These are phyloP conservation scores for Ostrea denselamellosa DNA, from an alignment of 1,140 invertebrate species.

Conservation along the genomic window DNA sequence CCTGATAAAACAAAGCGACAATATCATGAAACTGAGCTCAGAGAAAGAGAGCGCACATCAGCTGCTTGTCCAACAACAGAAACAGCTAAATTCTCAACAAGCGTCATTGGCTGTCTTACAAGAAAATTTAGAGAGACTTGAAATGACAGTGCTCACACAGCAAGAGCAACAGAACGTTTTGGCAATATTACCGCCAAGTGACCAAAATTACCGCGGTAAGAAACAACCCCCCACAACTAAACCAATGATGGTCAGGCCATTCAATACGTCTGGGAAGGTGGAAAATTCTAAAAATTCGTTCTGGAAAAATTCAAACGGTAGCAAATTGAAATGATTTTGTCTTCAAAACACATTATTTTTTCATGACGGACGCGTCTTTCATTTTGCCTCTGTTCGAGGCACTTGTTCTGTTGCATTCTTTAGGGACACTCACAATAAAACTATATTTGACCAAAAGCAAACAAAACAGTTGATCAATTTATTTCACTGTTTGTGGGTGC, in stretches of 20 bases:
- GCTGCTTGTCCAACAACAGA: slow-evolving; percentile 58
- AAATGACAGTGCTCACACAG: slow-evolving; percentile 48
- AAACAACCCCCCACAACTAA: slow-evolving; percentile 49
- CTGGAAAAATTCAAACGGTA: slow-evolving; percentile 52
- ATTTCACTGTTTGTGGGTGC: too few relatives aligned
- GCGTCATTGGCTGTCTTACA: slow-evolving; percentile 62
- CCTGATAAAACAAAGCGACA: slow-evolving; percentile 53
- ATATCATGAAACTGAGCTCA: slow-evolving; percentile 54
- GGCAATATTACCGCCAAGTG: slow-evolving; percentile 16
- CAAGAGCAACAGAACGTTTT: slow-evolving; percentile 48
- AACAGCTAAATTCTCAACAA: slow-evolving; percentile 64
- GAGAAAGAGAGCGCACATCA: slow-evolving; percentile 60
- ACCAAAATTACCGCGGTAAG: slow-evolving; percentile 43
- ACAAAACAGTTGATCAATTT: too few relatives aligned
- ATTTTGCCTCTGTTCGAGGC: not conserved
- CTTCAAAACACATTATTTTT: not conserved
- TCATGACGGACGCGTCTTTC: not conserved
- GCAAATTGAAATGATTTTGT: slow-evolving; percentile 43
- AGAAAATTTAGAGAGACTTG: slow-evolving; percentile 61
- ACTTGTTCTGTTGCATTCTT: not conserved
- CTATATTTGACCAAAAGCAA: too few relatives aligned
- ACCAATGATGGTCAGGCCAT: slow-evolving; percentile 53
- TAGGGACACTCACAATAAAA: not conserved
- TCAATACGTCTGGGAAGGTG: slow-evolving; percentile 59
- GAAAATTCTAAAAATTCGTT: slow-evolving; percentile 64